Percentiles rank a stretch among this genome's conserved stretches.
These are phyloP conservation scores for Ictalurus furcatus DNA, from an alignment of 2,113 vertebrate genomes.

Conservation along the genomic window DNA sequence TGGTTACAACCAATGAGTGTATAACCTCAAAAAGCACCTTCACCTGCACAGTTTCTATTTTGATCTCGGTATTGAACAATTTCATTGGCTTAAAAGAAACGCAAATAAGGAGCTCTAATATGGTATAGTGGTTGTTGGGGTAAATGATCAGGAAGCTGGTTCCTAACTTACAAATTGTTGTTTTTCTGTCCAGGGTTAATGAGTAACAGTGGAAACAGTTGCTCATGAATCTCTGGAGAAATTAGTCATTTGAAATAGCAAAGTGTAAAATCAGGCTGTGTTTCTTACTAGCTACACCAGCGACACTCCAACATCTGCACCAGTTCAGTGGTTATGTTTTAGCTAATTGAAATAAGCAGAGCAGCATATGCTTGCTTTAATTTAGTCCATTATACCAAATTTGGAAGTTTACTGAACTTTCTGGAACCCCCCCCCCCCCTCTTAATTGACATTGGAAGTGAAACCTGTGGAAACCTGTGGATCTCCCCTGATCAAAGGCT, in stretches of 20 bases:
- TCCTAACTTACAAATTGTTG: neutral
- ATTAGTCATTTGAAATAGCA: neutral
- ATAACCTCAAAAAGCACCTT: slow-evolving; percentile 13
- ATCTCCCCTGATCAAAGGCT: slow-evolving; percentile 14
- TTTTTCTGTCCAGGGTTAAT: neutral
- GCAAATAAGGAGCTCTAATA: neutral
- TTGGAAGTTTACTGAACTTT: neutral
- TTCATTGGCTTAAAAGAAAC: neutral
- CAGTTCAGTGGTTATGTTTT: neutral
- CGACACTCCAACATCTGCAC: neutral
- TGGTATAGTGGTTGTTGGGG: neutral
- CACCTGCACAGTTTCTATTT: neutral
- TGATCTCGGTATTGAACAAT: neutral
- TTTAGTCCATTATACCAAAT: neutral
- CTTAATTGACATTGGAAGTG: neutral
- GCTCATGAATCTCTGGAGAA: neutral
- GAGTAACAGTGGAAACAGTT: neutral
- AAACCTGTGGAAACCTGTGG: neutral
- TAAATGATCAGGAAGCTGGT: neutral
- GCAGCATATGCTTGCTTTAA: neutral
- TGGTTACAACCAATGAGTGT: neutral
- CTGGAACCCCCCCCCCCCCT: too few species aligned
- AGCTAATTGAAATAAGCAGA: neutral
- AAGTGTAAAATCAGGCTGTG: too few species aligned
- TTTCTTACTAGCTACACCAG: neutral